Evolutionary conservation across 2,797 vertebrate genomes (phyloP).

Genomic region (Labroides dimidiatus): DNA sequence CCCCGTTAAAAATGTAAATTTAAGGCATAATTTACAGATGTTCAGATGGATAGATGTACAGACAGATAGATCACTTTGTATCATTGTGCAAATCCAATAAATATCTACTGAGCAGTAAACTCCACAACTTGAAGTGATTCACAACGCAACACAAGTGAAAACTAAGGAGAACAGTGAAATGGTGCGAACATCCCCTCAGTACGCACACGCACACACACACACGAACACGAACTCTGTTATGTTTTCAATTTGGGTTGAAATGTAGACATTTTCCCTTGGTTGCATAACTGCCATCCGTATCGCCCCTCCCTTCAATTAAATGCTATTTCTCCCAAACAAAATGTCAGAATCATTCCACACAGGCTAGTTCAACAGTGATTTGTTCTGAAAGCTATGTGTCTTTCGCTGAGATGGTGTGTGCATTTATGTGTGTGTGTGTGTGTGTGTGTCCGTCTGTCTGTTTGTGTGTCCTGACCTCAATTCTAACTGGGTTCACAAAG

Average conservation of each 20-base stretch:
- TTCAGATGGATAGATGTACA: slow-evolving; percentile 6
- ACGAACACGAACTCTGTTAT: slow-evolving; percentile 73
- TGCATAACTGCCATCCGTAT: slow-evolving; percentile 80
- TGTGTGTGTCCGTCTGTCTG: slow-evolving; percentile 42
- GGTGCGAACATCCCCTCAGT: slow-evolving; percentile 27
- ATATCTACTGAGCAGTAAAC: slow-evolving; percentile 41
- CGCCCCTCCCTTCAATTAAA: slow-evolving; percentile 83
- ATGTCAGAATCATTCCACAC: slow-evolving; percentile 83
- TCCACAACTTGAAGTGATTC: slow-evolving; percentile 45
- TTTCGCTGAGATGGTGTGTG: slow-evolving; percentile 69
- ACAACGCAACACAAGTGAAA: slow-evolving; percentile 53
- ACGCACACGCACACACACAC: slow-evolving; percentile 16
- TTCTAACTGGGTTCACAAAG: slow-evolving; percentile 77
- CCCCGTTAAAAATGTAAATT: slow-evolving; percentile 4
- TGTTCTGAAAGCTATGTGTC: slow-evolving; percentile 85
- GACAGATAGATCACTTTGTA: slow-evolving; percentile 11
- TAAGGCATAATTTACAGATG: neutral
- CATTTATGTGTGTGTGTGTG: slow-evolving; percentile 33
- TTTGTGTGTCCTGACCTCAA: slow-evolving; percentile 81
- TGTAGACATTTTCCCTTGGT: slow-evolving; percentile 81
- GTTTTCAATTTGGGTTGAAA: slow-evolving; percentile 83
- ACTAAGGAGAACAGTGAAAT: slow-evolving; percentile 50
- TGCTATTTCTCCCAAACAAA: slow-evolving; percentile 84
- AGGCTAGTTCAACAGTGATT: slow-evolving; percentile 79
- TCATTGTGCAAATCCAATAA: slow-evolving; percentile 28